These are phyloP conservation scores for Orchestes rusci DNA, from an alignment of 2,888 invertebrate genomes.

Conservation along the genomic window DNA sequence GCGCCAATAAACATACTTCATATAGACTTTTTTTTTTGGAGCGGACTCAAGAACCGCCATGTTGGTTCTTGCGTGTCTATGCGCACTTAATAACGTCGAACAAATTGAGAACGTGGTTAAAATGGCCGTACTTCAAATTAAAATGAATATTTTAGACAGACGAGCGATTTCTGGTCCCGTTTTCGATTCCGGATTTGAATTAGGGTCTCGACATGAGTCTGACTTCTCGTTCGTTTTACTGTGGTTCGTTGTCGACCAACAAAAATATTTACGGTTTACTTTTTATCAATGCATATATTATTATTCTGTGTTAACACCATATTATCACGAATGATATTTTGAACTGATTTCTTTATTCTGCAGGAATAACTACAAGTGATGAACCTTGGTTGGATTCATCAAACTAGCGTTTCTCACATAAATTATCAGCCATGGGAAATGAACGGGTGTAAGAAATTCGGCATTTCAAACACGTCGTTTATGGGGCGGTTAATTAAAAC, in stretches of 20 bases:
- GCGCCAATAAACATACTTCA: slow-evolving; percentile 16
- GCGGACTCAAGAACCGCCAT: slow-evolving; percentile 23
- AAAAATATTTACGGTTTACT: too few species aligned
- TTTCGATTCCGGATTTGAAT: slow-evolving; percentile 11
- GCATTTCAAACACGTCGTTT: slow-evolving; percentile 18
- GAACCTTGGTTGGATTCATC: too few species aligned
- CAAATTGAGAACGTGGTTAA: slow-evolving; percentile 28
- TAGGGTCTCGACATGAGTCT: too few species aligned
- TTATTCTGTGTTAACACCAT: too few species aligned
- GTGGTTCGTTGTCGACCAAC: too few species aligned
- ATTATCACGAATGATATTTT: too few species aligned
- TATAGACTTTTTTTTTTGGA: slow-evolving; percentile 8
- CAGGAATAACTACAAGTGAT: too few species aligned
- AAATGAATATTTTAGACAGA: slow-evolving; percentile 26
- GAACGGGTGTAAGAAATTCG: slow-evolving; percentile 21
- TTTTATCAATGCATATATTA: too few species aligned
- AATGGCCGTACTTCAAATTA: slow-evolving; percentile 23
- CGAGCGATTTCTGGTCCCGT: slow-evolving; percentile 15
- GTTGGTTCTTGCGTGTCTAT: slow-evolving; percentile 29
- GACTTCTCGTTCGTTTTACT: too few species aligned
- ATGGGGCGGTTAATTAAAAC: slow-evolving; percentile 27
- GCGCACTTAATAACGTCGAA: slow-evolving; percentile 28
- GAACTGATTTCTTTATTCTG: too few species aligned
- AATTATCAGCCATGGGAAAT: too few species aligned
- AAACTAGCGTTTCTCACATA: too few species aligned